Evolutionary conservation across 1,140 invertebrate species (phyloP).

Genomic region (Dufourea novaeangliae): DNA sequence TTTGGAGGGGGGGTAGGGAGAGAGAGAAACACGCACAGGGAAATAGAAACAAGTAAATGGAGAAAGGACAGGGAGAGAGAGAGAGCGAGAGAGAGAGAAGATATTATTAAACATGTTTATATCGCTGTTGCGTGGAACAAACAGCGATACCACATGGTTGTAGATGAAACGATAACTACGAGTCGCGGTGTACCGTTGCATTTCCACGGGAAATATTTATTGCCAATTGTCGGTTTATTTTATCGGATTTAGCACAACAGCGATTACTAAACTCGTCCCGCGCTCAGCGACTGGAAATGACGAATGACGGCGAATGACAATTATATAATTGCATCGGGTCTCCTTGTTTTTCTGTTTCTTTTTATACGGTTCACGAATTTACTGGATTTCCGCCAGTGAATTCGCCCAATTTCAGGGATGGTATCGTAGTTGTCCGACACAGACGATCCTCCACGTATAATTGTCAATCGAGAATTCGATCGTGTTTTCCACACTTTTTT

Average conservation of each 20-base stretch:
- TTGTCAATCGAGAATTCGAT: slow-evolving; percentile 10
- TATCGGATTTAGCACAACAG: slow-evolving; percentile 36
- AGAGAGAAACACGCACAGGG: not conserved
- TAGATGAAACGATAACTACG: slow-evolving; percentile 43
- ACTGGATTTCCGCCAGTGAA: too few species aligned
- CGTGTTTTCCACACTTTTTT: too few species aligned
- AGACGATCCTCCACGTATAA: too few species aligned
- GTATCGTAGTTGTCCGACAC: too few species aligned
- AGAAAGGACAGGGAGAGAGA: slow-evolving; percentile 24
- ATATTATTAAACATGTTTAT: slow-evolving; percentile 54
- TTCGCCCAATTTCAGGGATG: too few species aligned
- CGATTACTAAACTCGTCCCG: slow-evolving; percentile 18
- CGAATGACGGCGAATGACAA: slow-evolving; percentile 16
- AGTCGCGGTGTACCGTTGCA: not conserved
- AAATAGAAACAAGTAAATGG: slow-evolving; percentile 21
- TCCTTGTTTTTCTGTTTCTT: not conserved
- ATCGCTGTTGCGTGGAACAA: slow-evolving; percentile 21
- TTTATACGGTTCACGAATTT: not conserved
- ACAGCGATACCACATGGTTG: slow-evolving; percentile 34
- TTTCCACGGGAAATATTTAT: slow-evolving; percentile 37
- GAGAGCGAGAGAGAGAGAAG: not conserved
- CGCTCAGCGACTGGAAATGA: slow-evolving; percentile 7
- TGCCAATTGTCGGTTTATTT: slow-evolving; percentile 31
- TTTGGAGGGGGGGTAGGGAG: not conserved
- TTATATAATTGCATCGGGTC: slow-evolving; percentile 3